These are phyloP conservation scores for Falco rusticolus DNA, from an alignment of 2,797 vertebrate genomes.

Conservation along the genomic window DNA sequence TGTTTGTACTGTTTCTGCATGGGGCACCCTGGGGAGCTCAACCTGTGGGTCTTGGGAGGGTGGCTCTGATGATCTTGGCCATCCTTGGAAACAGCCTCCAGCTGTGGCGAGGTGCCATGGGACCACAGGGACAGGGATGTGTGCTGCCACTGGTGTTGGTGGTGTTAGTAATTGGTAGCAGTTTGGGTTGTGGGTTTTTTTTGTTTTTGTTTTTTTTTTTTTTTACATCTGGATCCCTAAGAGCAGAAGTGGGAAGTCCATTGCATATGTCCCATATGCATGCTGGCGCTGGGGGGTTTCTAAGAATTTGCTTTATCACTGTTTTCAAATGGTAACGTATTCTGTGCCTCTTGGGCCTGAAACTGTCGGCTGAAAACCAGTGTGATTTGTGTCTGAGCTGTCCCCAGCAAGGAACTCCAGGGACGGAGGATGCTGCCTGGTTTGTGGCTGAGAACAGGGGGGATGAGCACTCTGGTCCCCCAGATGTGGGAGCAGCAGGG, in stretches of 20 bases:
- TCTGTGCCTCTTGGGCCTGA: background rate
- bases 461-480: fast-evolving
- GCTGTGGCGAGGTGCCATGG: background rate
- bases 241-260: background rate
- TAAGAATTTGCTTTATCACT: background rate
- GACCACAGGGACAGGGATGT: fast-evolving
- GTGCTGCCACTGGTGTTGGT: background rate
- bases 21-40: fast-evolving
- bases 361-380: background rate
- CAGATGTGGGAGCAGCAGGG: background rate
- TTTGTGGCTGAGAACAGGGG: fast-evolving
- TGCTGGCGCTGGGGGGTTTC: background rate
- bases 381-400: background rate
- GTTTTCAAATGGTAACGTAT: background rate
- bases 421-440: background rate
- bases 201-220: too few species aligned
- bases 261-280: fast-evolving
- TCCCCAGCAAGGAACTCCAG: background rate
- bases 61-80: background rate
- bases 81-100: background rate
- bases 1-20: fast-evolving
- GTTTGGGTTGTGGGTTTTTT: background rate
- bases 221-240: background rate
- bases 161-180: background rate
- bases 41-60: background rate